Evolutionary conservation across 1,140 invertebrate species (phyloP), one percentile per base, ranked within the genome.

Genomic region (Mactra quadrangularis): DNA sequence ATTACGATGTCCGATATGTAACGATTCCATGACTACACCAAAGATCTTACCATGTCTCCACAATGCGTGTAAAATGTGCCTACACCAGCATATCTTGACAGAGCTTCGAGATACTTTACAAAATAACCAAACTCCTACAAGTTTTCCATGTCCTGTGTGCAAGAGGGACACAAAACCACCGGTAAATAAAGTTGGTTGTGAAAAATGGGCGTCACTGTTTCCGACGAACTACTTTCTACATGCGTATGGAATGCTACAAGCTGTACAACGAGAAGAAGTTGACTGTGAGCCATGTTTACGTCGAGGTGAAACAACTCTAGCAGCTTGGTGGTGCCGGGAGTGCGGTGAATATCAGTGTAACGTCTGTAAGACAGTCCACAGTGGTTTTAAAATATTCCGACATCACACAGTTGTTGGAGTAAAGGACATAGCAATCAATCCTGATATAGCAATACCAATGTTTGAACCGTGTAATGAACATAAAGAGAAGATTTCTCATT

Each of bases 341-440:
- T 82, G 79, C 53, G 66, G 79, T 25, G 79, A 82, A 25, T 82
- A 66, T 41, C 71, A 74, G 17, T 82, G 79, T 38, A 75, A 82
- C 31, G 71, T 74, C 6, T 82, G 79, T 31, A 82, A 74, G 31
- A 82, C 70, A 6, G 79, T 82, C 17, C 79, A 82, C 31, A 31
- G 70, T 29, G 79, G 79, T 33, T 82, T 82, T 38, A 75, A 75
- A 31, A 50, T 74, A 27, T 82, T 82, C 33, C 64, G 62, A 72
- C 27, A 82, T 45, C 79, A 82, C 29, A 50, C 50, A 33, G 79
- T 82, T 22, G 45, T 82, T 29, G 17, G 68, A 19, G 79, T 82
- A 7, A 60, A 82, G 52, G 70, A 74, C 3, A 75, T 82, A 38
- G 71, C 70, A 15, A n/a, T 66, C n/a, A 82, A 82, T 31, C 70